These are phyloP conservation scores for Ceraclea dissimilis DNA, from an alignment of 2,888 invertebrate species.

Conservation along the genomic window DNA sequence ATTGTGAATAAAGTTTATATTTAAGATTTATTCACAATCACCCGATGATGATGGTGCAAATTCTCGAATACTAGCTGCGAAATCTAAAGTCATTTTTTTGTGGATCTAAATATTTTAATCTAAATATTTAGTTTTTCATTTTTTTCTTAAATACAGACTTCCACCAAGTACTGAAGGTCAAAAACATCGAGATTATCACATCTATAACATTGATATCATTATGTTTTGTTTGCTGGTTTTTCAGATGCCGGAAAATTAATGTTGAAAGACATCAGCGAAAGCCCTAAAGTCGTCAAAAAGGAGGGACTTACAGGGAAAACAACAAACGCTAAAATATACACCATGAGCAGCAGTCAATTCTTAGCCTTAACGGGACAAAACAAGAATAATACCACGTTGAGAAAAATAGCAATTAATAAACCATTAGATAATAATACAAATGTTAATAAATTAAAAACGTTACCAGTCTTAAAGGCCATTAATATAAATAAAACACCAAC, in stretches of 20 bases:
- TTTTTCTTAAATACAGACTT: too few species aligned
- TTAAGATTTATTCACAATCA: too few species aligned
- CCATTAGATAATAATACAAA: conserved; percentile 31
- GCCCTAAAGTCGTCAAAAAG: conserved; percentile 31
- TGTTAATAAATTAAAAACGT: conserved; percentile 23
- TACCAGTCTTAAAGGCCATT: conserved; percentile 14
- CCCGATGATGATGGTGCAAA: too few species aligned
- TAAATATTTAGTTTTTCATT: too few species aligned
- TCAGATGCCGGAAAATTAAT: conserved; percentile 70
- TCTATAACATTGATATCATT: too few species aligned
- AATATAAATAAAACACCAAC: conserved; percentile 25
- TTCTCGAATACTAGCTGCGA: too few species aligned
- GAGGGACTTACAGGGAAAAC: conserved; percentile 30
- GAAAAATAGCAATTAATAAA: conserved; percentile 21
- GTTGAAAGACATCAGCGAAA: conserved; percentile 47
- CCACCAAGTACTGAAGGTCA: too few species aligned
- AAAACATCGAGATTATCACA: too few species aligned
- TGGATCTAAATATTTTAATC: too few species aligned
- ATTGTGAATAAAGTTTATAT: too few species aligned
- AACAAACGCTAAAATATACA: conserved; percentile 42
- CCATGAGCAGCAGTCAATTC: conserved; percentile 47
- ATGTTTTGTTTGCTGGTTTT: conserved; percentile 61
- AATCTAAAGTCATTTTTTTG: too few species aligned
- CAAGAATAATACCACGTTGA: conserved; percentile 23
- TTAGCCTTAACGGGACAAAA: conserved; percentile 33